Base-by-base conservation (phyloP, 2,888 invertebrate species). In the Eristalis tenax region DNA sequence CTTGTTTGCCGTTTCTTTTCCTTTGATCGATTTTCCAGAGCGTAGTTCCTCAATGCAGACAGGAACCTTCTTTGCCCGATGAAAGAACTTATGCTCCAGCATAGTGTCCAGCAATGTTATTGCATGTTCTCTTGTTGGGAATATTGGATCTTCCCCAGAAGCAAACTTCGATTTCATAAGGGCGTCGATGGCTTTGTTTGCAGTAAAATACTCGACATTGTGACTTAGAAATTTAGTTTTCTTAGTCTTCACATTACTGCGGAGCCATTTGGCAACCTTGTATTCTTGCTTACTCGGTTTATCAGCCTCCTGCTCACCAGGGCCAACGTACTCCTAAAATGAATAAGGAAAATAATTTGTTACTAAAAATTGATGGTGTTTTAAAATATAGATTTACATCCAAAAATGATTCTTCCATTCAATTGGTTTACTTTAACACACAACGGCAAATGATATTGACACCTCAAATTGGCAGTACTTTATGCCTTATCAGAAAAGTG, bases 151-250 rank as follows among this genome's bases (percentile, higher is more conserved):
- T 89, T 96, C 95, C 73, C 96, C 95, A 70, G 95, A 95, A 82
- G 96, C 96, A 96, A 97, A 99, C 92, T 97, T 97, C 0, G 99
- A 99, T 61, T 97, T 96, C 92, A 99, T 93, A 8, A 99, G 94
- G 0, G 96, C 97, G 92, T 99, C 99, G 15, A 99, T 96, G 0
- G 99, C 99, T 92, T 98, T 97, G 88, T 95, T 94, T 88, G 96
- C 96, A 89, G 98, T 98, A 91, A 99, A 99, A 93, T 99, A 99
- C 92, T 98, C 98, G 13, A 99, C 99, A 93, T 98, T 97, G 93
- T 99, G 99, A 91, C 97, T 98, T 70, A 99, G 95, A 92, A 99
- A 98, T 93, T 98, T 99, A 0, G 99, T 99, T 92, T 97, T 98
- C 94, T 99, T 99, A 3, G 96, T 97, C 43, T 97, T 98, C 28